Conservation (phyloP, 1,140 invertebrate genomes). For the Dinothrombium tinctorium region DNA sequence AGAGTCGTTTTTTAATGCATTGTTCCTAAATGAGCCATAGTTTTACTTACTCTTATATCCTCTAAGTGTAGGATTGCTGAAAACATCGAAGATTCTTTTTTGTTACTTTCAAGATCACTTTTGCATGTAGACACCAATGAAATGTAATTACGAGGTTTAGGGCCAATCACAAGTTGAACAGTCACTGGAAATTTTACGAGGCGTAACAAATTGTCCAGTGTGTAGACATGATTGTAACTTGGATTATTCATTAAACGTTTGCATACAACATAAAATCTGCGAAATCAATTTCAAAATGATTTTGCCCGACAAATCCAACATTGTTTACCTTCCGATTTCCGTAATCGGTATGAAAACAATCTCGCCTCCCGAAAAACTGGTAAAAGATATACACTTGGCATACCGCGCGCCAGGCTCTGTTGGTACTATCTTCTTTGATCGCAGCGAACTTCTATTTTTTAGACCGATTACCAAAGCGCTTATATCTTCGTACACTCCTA, state of each 20-base stretch:
- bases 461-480: not conserved
- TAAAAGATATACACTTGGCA: not conserved
- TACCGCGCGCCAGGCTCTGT: constrained; percentile 2
- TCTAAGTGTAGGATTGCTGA: not conserved
- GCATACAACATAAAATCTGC: not conserved
- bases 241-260: not conserved
- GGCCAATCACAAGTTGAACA: constrained; percentile 9
- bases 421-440: not conserved
- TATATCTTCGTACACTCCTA: constrained; percentile 4
- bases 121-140: not conserved
- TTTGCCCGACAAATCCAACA: not conserved
- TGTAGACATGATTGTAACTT: constrained; percentile 10
- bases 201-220: constrained; percentile 7
- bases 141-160: constrained; percentile 1
- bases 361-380: not conserved
- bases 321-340: constrained; percentile 2
- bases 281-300: not conserved
- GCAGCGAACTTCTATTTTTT: not conserved
- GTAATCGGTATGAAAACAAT: constrained; percentile 1
- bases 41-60: not conserved
- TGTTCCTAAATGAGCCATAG: too few species aligned
- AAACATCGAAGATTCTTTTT: not conserved
- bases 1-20: not conserved
- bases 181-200: constrained; percentile 8
- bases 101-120: not conserved